Percentiles rank a stretch among this genome's conserved stretches.
Evolutionary conservation across 2,888 invertebrate genomes (phyloP).

Genomic region (Azorinus chamasolen): DNA sequence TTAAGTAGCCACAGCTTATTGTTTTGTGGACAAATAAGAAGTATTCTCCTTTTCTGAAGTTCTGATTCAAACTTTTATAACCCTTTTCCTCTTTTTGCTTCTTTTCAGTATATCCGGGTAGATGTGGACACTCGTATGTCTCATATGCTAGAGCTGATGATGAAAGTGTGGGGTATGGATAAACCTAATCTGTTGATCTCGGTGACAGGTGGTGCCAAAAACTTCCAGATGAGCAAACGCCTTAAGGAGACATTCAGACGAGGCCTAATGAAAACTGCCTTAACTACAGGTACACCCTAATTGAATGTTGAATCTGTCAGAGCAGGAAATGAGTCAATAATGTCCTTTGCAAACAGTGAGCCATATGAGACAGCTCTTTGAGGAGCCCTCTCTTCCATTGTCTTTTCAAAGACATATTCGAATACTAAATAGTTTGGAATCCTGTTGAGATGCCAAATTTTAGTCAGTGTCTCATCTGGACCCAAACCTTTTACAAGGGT

Average conservation of each 20-base stretch:
- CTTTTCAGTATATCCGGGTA: slow-evolving; percentile 84
- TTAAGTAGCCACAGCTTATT: no score
- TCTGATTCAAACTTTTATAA: background rate
- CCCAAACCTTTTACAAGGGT: no score
- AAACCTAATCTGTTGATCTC: slow-evolving; percentile 86
- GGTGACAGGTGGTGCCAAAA: slow-evolving; percentile 86
- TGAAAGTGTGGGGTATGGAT: slow-evolving; percentile 83
- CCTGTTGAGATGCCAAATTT: no score
- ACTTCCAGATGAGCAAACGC: slow-evolving; percentile 84
- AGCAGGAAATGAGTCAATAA: no score
- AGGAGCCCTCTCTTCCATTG: no score
- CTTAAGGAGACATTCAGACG: slow-evolving; percentile 85
- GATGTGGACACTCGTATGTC: slow-evolving; percentile 80
- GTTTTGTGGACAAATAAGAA: no score
- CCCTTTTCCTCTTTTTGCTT: background rate
- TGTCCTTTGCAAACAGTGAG: no score
- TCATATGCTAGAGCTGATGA: slow-evolving; percentile 81
- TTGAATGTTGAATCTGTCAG: no score
- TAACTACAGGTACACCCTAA: slow-evolving; percentile 84
- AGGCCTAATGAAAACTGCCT: slow-evolving; percentile 86
- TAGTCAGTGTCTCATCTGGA: no score
- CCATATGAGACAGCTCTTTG: no score
- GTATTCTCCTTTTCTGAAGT: background rate
- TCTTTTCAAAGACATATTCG: no score
- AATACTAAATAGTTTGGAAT: no score